Percentiles rank a stretch among this genome's conserved stretches.
These are phyloP conservation scores for Pseudoips prasinana DNA, from an alignment of 2,888 invertebrate genomes.

Conservation along the genomic window DNA sequence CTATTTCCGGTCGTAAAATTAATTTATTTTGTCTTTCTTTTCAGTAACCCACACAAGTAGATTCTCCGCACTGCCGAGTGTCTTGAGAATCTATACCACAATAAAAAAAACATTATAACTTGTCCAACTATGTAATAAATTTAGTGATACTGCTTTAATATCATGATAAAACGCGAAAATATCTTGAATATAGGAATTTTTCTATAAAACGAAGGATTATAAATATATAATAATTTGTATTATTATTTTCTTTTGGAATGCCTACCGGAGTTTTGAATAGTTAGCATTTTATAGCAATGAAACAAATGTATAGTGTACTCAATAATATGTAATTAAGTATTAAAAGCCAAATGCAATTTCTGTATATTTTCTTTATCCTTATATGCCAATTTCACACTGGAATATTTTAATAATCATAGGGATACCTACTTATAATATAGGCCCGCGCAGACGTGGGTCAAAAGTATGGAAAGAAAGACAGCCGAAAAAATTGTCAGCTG, in stretches of 20 bases:
- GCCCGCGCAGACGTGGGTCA: too few relatives aligned
- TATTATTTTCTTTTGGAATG: constrained; percentile 75
- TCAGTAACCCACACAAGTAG: constrained; percentile 76
- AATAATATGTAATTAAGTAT: constrained; percentile 81
- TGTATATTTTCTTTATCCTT: constrained; percentile 45
- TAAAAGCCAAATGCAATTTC: constrained; percentile 77
- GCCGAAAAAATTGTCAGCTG: too few relatives aligned
- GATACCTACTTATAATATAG: too few relatives aligned
- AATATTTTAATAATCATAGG: too few relatives aligned
- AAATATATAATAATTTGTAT: constrained; percentile 71
- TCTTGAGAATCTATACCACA: constrained; percentile 61
- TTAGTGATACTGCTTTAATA: constrained; percentile 82
- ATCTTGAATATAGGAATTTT: constrained; percentile 78
- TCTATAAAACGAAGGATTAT: constrained; percentile 76
- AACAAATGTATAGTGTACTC: constrained; percentile 81
- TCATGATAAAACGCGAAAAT: constrained; percentile 77
- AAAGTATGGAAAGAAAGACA: too few relatives aligned
- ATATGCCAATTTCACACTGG: constrained; percentile 19
- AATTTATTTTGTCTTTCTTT: constrained; percentile 35
- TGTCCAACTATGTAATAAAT: constrained; percentile 74
- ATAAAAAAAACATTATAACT: constrained; percentile 68
- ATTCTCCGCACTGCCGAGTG: constrained; percentile 46
- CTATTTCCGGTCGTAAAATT: too few relatives aligned
- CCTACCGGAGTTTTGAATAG: constrained; percentile 80
- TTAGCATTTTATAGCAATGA: constrained; percentile 82